A percentile compares a stretch with the other conserved stretches of the same genome.
phyloP scores from a whole-genome alignment of 2,797 vertebrate species.

The Pseudocheirus occidentalis region DNA sequence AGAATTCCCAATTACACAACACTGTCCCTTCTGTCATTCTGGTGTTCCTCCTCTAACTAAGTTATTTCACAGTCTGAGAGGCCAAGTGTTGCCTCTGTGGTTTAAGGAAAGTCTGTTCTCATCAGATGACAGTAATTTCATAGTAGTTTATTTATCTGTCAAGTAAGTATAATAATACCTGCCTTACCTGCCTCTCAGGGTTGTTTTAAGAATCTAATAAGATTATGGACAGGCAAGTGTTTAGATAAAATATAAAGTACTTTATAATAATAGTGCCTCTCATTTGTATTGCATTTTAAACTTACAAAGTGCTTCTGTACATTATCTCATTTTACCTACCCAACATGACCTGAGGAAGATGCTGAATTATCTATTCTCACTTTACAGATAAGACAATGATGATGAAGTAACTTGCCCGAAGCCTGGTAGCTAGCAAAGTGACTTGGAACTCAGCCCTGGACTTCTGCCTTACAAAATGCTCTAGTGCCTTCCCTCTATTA shows the following conservation, averaged over 20 bases:
- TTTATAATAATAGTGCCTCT: background rate
- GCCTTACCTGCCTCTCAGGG: background rate
- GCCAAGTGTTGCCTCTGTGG: background rate
- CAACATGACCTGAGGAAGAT: background rate
- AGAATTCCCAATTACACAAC: background rate
- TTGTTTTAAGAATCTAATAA: background rate
- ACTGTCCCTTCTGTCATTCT: background rate
- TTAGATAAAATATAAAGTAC: background rate
- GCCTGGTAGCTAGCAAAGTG: background rate
- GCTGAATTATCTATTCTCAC: background rate
- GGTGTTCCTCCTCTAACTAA: background rate
- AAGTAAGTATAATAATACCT: background rate
- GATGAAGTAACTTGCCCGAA: background rate
- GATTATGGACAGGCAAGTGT: background rate
- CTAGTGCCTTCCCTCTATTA: background rate
- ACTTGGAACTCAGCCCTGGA: background rate
- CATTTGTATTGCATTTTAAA: background rate
- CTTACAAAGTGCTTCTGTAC: background rate
- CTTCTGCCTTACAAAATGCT: background rate
- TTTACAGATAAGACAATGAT: background rate
- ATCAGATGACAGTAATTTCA: background rate
- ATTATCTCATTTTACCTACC: background rate
- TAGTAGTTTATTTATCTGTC: background rate
- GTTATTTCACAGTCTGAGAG: background rate
- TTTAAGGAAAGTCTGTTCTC: background rate